Percentiles rank a stretch among this genome's conserved stretches.
Conservation (phyloP, 1,140 invertebrate species). For the Drosophila pectinifera region DNA sequence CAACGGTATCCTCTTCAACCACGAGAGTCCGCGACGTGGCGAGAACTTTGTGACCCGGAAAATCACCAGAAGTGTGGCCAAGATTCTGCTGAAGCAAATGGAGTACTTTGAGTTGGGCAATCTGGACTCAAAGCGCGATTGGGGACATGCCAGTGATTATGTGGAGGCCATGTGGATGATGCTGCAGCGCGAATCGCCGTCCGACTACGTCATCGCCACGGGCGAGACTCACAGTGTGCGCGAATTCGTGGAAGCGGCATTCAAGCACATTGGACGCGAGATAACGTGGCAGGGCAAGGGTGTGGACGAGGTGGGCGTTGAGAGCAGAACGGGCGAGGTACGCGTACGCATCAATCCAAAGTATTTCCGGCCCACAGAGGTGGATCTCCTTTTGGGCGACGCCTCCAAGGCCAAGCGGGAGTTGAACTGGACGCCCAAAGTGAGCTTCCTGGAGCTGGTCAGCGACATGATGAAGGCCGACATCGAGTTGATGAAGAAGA, state of each 20-base stretch:
- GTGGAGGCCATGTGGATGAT: conserved; percentile 99
- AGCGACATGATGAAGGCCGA: conserved; percentile 98
- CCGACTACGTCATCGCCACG: conserved; percentile 99
- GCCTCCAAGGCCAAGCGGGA: conserved; percentile 94
- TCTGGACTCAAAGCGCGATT: conserved; percentile 97
- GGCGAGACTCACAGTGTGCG: conserved; percentile 97
- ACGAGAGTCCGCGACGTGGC: conserved; percentile 98
- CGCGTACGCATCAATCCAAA: conserved; percentile 96
- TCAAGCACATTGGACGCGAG: conserved; percentile 90
- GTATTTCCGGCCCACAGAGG: conserved; percentile 99
- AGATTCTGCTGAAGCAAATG: conserved; percentile 95
- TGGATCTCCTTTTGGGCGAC: conserved; percentile 96
- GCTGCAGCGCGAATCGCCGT: conserved; percentile 96
- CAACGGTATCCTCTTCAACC: conserved; percentile 99
- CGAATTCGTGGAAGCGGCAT: conserved; percentile 98
- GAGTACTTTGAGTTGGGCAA: conserved; percentile 97
- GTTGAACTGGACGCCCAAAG: conserved; percentile 95
- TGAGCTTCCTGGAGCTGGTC: conserved; percentile 94
- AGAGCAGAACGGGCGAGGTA: conserved; percentile 92
- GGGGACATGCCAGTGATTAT: conserved; percentile 99
- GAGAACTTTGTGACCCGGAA: conserved; percentile 99
- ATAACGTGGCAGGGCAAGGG: conserved; percentile 95
- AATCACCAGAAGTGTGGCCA: conserved; percentile 98
- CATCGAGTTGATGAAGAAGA: conserved; percentile 95
- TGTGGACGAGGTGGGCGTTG: conserved; percentile 94